phyloP scores from a whole-genome alignment of 1,140 invertebrate species.

The Protaetia brevitarsis region DNA sequence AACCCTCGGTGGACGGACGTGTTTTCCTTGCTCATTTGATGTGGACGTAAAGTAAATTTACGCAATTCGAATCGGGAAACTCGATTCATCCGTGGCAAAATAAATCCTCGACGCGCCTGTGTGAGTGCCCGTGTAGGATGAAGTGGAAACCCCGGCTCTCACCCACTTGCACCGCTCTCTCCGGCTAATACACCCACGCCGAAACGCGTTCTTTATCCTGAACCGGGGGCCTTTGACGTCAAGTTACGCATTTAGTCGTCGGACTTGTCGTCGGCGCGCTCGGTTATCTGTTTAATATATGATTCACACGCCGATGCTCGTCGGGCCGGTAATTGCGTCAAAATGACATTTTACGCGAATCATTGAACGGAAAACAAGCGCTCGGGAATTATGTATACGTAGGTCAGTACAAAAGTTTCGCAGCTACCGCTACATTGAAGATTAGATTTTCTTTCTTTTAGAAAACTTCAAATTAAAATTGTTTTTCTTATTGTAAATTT shows the following conservation, averaged over 20 bases:
- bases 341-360: constrained; percentile 5
- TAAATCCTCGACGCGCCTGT: background rate
- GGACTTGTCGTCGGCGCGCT: constrained; percentile 1
- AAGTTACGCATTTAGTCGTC: constrained; percentile 17
- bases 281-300: constrained; percentile 7
- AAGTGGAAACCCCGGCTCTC: background rate
- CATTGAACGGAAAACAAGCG: background rate
- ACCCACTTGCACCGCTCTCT: background rate
- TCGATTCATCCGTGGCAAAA: constrained; percentile 17
- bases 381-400: background rate
- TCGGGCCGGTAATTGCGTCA: background rate
- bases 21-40: constrained; percentile 16
- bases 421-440: no score
- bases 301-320: constrained; percentile 2
- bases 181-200: constrained; percentile 5
- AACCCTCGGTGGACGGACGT: background rate
- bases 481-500: no score
- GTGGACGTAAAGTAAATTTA: constrained; percentile 14
- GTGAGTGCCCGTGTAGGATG: background rate
- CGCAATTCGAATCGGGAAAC: constrained; percentile 13
- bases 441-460: no score
- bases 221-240: constrained; percentile 12
- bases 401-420: background rate
- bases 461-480: no score
- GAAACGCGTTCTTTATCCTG: constrained; percentile 13